Base-by-base conservation (phyloP, 1,140 invertebrate genomes). In the Sinonovacula constricta region DNA sequence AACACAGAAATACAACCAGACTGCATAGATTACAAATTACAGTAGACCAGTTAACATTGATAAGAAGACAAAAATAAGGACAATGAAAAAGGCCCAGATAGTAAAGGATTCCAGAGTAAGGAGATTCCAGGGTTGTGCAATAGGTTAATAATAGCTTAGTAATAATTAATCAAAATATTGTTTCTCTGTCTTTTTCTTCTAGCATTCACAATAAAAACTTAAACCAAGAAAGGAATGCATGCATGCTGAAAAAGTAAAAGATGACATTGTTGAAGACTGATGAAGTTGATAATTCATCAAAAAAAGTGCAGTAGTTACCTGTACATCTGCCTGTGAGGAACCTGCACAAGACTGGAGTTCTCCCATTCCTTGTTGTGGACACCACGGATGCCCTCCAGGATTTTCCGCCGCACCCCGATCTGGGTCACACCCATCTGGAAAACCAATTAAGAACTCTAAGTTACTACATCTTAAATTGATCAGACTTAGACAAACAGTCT, bases 291-390 rank as follows among this genome's bases (percentile, higher is more conserved):
- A 45, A 18, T 45, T 18, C 39, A 45, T 45, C 7, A 10, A 45
- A 45, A 7, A 7, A 45, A 45, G 18, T 45, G 39, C 18, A 45
- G 18, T 45, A 45, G 7, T 45, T 45, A 45, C 7, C 18, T 45
- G 7, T 45, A 45, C 7, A 45, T 45, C 18, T 59, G 26, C 12
- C 22, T 0, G n/a, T n/a, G n/a, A n/a, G n/a, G 88, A 51, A 91
- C 63, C 56, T 88, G 83, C 0, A 90, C 87, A n/a, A 92, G 85
- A 81, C 92, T 92, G 14, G 88, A 86, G 14, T 86, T 86, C 77
- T 92, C 82, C 92, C 92, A 92, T 31, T 91, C 90, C 70, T 89
- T 89, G 68, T 90, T 92, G 81, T 92, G 91, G 7, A 92, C 90
- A 57, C 86, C 86, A 45, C 88, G 85, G 22, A 91, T 88, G 7